Base-by-base conservation (phyloP, 2,888 invertebrate species). In the Xiphydria camelus region DNA sequence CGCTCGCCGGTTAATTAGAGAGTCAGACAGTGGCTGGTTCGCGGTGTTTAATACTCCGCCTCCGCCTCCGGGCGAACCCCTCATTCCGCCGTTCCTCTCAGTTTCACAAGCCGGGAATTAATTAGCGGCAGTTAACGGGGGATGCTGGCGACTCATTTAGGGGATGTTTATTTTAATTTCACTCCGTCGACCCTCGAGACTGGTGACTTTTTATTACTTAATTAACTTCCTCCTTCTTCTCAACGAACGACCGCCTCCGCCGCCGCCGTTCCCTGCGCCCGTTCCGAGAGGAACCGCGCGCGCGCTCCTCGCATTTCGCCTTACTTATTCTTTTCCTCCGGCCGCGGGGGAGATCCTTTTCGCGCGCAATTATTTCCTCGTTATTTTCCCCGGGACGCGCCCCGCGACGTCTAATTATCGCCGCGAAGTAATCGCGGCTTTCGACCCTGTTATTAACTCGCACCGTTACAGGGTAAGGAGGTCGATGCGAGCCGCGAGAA, bases 141-240 rank as follows among this genome's bases (percentile, higher is more conserved):
- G 51, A 37, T 48, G 51, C 48, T 52, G 56, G 60, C 58, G 64
- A 66, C 68, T 73, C 72, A 68, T 72, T 72, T 71, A 67, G 60
- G 66, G 69, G 69, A 66, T 67, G 72, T 70, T 70, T 68, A 70
- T 71, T 71, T 71, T 70, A 70, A 71, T 70, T 70, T 70, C 51
- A 62, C 60, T 60, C 60, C 53, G 41, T 49, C 38, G 40, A 36
- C 34, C 47, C 42, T 47, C 9, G 34, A 45, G 45, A 36, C 55
- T 55, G 57, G 53, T 62, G 65, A 70, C 71, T 70, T 70, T 69
- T 70, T 69, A 70, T 70, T 65, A 69, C 68, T 69, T 69, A 70
- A 72, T 72, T 71, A 70, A 62, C 66, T 62, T 64, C 57, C 53
- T 63, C 57, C 32, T 44, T 39, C 38, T 39, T 14, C 10, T 39